Conservation (phyloP, 2,797 vertebrate species). For the Hippopotamyrus pictus region DNA sequence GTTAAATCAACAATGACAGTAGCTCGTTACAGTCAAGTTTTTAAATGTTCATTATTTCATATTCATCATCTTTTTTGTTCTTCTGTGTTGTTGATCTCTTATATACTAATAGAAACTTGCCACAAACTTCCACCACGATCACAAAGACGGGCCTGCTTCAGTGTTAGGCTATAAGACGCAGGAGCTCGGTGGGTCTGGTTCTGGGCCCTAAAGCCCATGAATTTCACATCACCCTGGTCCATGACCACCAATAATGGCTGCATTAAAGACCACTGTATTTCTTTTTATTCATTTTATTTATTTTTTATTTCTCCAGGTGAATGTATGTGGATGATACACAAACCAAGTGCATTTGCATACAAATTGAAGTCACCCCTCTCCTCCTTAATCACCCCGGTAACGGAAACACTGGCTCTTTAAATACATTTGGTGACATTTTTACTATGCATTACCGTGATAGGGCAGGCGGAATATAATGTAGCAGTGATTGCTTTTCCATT, state of each 20-base stretch:
- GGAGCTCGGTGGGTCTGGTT: background rate
- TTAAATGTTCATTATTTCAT: background rate
- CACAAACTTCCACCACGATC: background rate
- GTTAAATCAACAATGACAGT: background rate
- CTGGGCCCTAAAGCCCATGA: background rate
- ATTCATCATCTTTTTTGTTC: background rate
- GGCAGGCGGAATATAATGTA: constrained; percentile 99
- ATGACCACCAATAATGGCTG: constrained; percentile 99
- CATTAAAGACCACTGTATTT: constrained; percentile 99
- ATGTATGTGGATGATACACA: constrained; percentile 97
- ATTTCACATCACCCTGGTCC: constrained; percentile 53
- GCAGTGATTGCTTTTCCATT: constrained; percentile 99
- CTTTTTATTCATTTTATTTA: background rate
- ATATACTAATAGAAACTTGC: background rate
- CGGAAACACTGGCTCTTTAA: constrained; percentile 99
- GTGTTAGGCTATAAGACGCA: background rate
- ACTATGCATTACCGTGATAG: constrained; percentile 99
- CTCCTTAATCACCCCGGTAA: constrained; percentile 96
- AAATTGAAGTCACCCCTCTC: constrained; percentile 91
- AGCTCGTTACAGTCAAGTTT: background rate
- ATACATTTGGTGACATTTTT: constrained; percentile 99
- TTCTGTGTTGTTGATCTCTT: background rate
- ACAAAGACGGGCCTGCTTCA: background rate
- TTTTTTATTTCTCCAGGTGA: constrained; percentile 81
- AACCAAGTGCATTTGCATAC: constrained; percentile 98